These are phyloP conservation scores for Sebastolobus altivelis DNA, from an alignment of 2,797 vertebrate species.

Conservation along the genomic window DNA sequence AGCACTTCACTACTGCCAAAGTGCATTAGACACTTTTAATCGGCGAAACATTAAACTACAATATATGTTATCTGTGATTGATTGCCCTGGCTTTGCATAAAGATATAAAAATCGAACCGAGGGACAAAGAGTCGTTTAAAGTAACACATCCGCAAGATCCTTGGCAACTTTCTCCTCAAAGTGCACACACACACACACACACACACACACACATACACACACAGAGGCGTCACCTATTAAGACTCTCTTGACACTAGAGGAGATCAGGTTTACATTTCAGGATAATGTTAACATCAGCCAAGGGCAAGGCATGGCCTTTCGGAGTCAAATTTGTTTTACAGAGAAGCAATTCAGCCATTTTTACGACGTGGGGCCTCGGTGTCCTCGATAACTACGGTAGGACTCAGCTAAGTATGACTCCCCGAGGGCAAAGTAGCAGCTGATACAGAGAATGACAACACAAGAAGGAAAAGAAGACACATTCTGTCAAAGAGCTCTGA, in stretches of 20 bases:
- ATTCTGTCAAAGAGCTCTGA: slow-evolving; percentile 9
- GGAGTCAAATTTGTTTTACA: slow-evolving; percentile 64
- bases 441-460: slow-evolving; percentile 50
- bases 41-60: slow-evolving; percentile 12
- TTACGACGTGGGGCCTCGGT: slow-evolving; percentile 55
- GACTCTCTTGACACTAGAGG: slow-evolving; percentile 58
- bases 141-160: not conserved
- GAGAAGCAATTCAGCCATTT: slow-evolving; percentile 60
- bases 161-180: not conserved
- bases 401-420: slow-evolving; percentile 62
- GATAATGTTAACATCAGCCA: slow-evolving; percentile 78
- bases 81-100: slow-evolving; percentile 5
- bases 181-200: slow-evolving; percentile 2
- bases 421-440: slow-evolving; percentile 55
- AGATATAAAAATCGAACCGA: slow-evolving; percentile 19
- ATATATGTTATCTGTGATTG: slow-evolving; percentile 10
- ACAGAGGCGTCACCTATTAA: slow-evolving; percentile 42
- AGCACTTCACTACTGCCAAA: not conserved
- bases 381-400: slow-evolving; percentile 71
- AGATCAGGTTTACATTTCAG: slow-evolving; percentile 73
- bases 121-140: not conserved
- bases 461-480: not conserved
- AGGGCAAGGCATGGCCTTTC: slow-evolving; percentile 72
- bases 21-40: slow-evolving; percentile 14
- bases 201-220: not conserved